Percentiles rank a stretch among this genome's conserved stretches.
Evolutionary conservation across 2,797 vertebrate species (phyloP).

Genomic region (Lacerta viridis): DNA sequence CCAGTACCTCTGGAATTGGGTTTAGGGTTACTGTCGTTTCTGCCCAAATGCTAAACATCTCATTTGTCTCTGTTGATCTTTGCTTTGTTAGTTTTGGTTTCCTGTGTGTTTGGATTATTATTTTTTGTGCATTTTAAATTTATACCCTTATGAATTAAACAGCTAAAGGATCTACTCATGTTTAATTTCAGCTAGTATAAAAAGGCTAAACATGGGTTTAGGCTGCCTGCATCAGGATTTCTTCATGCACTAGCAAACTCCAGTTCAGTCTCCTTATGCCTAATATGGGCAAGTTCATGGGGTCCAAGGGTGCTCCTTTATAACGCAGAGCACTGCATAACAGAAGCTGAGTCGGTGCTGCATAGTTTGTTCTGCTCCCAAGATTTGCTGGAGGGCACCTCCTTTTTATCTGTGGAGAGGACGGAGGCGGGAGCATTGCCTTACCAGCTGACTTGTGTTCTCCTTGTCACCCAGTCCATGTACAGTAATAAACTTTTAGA

Average conservation of each 20-base stretch:
- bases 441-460: constrained; percentile 39
- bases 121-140: background rate
- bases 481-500: constrained; percentile 44
- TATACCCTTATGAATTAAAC: background rate
- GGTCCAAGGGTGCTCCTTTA: background rate
- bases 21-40: background rate
- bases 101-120: background rate
- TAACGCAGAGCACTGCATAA: constrained; percentile 8
- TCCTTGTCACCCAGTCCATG: constrained; percentile 35
- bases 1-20: background rate
- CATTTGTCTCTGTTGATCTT: background rate
- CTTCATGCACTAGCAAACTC: background rate
- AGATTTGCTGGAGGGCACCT: background rate
- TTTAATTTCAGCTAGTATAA: background rate
- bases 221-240: background rate
- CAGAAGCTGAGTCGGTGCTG: background rate
- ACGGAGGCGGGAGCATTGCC: background rate
- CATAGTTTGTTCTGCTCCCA: background rate
- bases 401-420: background rate
- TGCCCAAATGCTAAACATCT: background rate
- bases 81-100: background rate
- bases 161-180: background rate
- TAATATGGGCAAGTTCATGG: constrained; percentile 37
- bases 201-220: constrained; percentile 13
- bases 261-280: constrained; percentile 10